Percentiles rank a stretch among this genome's conserved stretches.
Conservation (phyloP, 1,140 invertebrate genomes). For the Trichonephila clavata region DNA sequence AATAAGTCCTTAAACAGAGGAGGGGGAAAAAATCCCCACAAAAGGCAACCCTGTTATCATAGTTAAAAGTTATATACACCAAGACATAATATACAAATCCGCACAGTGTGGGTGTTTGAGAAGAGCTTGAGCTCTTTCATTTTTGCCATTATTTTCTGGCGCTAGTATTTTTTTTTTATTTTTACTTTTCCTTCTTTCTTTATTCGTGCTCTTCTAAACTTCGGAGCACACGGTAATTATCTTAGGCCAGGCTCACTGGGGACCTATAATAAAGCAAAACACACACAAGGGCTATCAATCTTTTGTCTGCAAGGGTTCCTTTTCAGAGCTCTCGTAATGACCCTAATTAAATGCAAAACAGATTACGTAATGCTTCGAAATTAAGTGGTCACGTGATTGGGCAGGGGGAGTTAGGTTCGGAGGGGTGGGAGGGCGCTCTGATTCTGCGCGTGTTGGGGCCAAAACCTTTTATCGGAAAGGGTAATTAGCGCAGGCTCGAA, state of each 20-base stretch:
- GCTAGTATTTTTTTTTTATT: not conserved
- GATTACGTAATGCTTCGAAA: conserved; percentile 64
- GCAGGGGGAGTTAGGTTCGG: not conserved
- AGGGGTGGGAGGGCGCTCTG: not conserved
- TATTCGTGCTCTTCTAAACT: conserved; percentile 8
- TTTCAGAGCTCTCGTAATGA: conserved; percentile 62
- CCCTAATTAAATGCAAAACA: conserved; percentile 73
- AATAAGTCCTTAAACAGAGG: conserved; percentile 6
- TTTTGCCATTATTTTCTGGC: conserved; percentile 5
- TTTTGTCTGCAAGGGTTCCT: conserved; percentile 43
- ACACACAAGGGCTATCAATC: conserved; percentile 56
- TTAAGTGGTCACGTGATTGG: conserved; percentile 69
- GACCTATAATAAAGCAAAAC: conserved; percentile 61
- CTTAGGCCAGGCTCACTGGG: not conserved
- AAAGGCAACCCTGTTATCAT: conserved; percentile 31
- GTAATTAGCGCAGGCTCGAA: conserved; percentile 6
- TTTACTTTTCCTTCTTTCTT: not conserved
- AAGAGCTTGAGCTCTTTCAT: conserved; percentile 1
- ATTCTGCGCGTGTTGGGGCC: conserved; percentile 22
- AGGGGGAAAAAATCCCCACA: not conserved
- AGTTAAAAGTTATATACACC: conserved; percentile 33
- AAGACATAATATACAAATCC: conserved; percentile 33
- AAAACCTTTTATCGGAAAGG: conserved; percentile 19
- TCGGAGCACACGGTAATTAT: conserved; percentile 50
- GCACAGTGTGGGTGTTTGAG: conserved; percentile 24